These are phyloP conservation scores for Oncorhynchus clarkii DNA, from an alignment of 2,113 vertebrate species.

Conservation along the genomic window DNA sequence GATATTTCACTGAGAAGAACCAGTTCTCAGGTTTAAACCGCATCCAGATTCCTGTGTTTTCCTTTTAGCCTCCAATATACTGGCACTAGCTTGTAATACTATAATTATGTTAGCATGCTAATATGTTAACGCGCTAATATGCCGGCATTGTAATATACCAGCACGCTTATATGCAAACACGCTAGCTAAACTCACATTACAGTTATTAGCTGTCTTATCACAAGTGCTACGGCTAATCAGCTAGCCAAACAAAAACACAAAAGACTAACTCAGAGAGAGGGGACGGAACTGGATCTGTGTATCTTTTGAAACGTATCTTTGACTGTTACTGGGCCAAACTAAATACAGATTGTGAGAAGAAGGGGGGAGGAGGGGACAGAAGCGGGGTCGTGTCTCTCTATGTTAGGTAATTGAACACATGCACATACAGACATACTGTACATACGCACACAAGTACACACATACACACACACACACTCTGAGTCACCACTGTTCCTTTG, in stretches of 20 bases:
- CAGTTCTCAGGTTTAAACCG: constrained; percentile 53
- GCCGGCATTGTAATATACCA: constrained; percentile 1
- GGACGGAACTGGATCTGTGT: constrained; percentile 47
- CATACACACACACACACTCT: constrained; percentile 49
- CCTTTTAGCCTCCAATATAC: constrained; percentile 30
- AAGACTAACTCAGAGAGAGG: constrained; percentile 53
- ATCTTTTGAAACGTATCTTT: constrained; percentile 52
- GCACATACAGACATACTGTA: constrained; percentile 27
- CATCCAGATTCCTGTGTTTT: constrained; percentile 49
- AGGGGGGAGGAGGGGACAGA: not conserved
- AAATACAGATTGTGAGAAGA: constrained; percentile 79
- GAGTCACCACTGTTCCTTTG: constrained; percentile 86
- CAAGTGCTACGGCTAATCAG: constrained; percentile 66
- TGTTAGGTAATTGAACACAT: constrained; percentile 74
- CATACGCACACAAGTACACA: constrained; percentile 31
- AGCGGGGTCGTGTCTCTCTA: constrained; percentile 16
- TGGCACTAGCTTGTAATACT: constrained; percentile 20
- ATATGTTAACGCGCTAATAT: too few species aligned
- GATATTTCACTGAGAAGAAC: constrained; percentile 49
- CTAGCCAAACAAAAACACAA: constrained; percentile 67
- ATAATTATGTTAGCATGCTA: too few species aligned
- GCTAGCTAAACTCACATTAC: constrained; percentile 43
- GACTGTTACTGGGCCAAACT: constrained; percentile 73
- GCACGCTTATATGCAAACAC: constrained; percentile 42
- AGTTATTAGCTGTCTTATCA: constrained; percentile 62